These are phyloP conservation scores for Nannobrachium achirus DNA, from an alignment of 2,113 vertebrate genomes.

Conservation along the genomic window DNA sequence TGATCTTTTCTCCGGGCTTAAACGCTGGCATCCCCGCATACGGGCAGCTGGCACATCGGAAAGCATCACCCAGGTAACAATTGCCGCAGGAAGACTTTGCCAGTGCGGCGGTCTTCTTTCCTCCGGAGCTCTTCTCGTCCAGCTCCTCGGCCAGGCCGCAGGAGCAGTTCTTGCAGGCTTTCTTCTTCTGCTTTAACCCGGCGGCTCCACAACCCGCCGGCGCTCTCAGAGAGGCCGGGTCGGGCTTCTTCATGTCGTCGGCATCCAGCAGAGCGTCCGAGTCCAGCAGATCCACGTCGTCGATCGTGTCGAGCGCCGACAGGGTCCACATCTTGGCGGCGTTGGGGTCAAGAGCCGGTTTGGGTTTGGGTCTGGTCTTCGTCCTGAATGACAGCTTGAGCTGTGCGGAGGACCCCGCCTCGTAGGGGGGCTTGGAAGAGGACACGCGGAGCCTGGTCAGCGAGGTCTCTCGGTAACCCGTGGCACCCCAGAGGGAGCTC, in stretches of 20 bases:
- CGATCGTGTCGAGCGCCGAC: constrained; percentile 90
- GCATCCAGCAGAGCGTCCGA: constrained; percentile 91
- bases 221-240: constrained; percentile 85
- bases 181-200: constrained; percentile 82
- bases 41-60: constrained; percentile 96
- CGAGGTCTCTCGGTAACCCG: constrained; percentile 77
- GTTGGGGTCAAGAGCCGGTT: constrained; percentile 81
- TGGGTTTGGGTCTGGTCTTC: constrained; percentile 61
- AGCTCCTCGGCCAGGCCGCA: constrained; percentile 95
- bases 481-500: constrained; percentile 52
- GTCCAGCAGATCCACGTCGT: constrained; percentile 93
- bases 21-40: constrained; percentile 94
- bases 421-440: constrained; percentile 90
- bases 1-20: constrained; percentile 92
- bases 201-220: constrained; percentile 81
- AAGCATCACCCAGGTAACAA: constrained; percentile 97
- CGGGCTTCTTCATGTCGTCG: constrained; percentile 93
- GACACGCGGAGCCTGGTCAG: constrained; percentile 79
- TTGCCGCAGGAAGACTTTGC: constrained; percentile 96
- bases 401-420: constrained; percentile 91
- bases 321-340: constrained; percentile 90
- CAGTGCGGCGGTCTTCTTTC: constrained; percentile 56
- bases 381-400: constrained; percentile 86
- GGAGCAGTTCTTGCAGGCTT: constrained; percentile 95
- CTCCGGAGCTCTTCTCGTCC: constrained; percentile 74